Evolutionary conservation across 2,888 invertebrate genomes (phyloP), one percentile per base, ranked within the genome.

Genomic region (Pasiphila rectangulata): DNA sequence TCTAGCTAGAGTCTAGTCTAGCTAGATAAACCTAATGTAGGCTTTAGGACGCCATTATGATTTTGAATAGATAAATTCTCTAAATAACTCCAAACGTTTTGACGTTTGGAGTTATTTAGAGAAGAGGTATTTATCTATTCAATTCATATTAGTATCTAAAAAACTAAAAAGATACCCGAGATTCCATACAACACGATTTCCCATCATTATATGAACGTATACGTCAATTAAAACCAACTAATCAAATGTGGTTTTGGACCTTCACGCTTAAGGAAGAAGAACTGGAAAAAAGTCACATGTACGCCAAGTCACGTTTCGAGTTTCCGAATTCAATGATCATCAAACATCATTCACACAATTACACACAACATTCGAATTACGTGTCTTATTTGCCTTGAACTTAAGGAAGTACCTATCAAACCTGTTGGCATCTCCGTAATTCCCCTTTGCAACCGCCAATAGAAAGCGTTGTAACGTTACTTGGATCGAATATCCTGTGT

Each of bases 401-500:
- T 53, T 50, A 42, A 27, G 46, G 52, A 52, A 40, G 36, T 27
- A 30, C 10, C 21, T 34, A 35, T 6, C 23, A 36, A 40, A 32
- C 43, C 13, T 24, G 35, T 37, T 32, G 17, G 9, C 12, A 17
- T 20, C 24, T 29, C 38, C 19, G 37, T 29, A 41, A 30, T 42
- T 35, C 27, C 34, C 25, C n/a, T 15, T 24, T 40, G 9, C 10
- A 23, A 27, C 16, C 29, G 23, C n/a, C 38, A 30, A 46, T 37
- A 32, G 40, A 46, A 46, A 46, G 46, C 25, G 7, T 39, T 7
- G n/a, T n/a, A n/a, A 13, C 6, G 9, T 24, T 19, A 29, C 24
- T 20, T 29, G 15, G 13, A n/a, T 12, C 7, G 34, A 7, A 34
- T 16, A 19, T 32, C 19, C 21, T 6, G 21, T 6, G 21, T 21